Evolutionary conservation across 2,888 invertebrate species (phyloP).

Genomic region (Agelastica alni): DNA sequence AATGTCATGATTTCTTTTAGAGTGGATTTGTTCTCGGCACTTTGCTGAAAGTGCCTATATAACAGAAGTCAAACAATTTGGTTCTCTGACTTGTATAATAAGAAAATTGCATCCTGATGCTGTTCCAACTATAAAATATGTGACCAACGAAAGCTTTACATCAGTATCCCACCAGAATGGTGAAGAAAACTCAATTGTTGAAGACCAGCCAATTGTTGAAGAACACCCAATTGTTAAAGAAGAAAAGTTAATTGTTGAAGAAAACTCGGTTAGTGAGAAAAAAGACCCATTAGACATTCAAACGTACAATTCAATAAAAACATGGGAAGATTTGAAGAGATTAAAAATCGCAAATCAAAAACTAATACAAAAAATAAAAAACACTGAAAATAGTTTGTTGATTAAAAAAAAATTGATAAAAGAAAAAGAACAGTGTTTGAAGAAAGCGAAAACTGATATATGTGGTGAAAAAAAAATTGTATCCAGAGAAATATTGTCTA

Average conservation of each 20-base stretch:
- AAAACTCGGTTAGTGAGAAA: too few relatives aligned
- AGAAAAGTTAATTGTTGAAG: too few relatives aligned
- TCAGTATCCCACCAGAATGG: too few relatives aligned
- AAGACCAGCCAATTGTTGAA: too few relatives aligned
- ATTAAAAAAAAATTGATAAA: constrained; percentile 17
- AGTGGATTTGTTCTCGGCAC: constrained; percentile 6
- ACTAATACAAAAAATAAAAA: not conserved
- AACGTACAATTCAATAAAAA: too few relatives aligned
- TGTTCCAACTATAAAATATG: constrained; percentile 10
- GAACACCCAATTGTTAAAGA: too few relatives aligned
- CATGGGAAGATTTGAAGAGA: not conserved
- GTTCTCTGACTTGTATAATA: constrained; percentile 7
- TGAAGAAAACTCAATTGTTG: too few relatives aligned
- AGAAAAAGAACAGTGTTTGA: not conserved
- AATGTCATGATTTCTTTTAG: constrained; percentile 2
- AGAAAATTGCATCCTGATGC: constrained; percentile 1
- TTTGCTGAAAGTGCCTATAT: constrained; percentile 13
- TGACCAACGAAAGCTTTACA: too few relatives aligned
- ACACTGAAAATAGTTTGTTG: not conserved
- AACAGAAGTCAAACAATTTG: constrained; percentile 5
- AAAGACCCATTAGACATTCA: too few relatives aligned
- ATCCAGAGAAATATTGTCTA: constrained; percentile 25
- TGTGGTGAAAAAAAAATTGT: not conserved
- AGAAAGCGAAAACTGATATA: not conserved
- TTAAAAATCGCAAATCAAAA: constrained; percentile 3